Evolutionary conservation across 2,113 vertebrate species (phyloP).

Genomic region (rat (Rattus norvegicus)): GRCr8 NC_086031.1:49188001-49188500

Average conservation of each 20-base stretch:
- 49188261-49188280: too few relatives aligned
- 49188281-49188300: too few relatives aligned
- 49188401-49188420: too few relatives aligned
- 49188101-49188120: not conserved
- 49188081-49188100: not conserved
- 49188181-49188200: not conserved
- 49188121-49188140: not conserved
- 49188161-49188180: not conserved
- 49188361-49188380: not conserved
- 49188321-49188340: not conserved
- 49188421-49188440: too few relatives aligned
- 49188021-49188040: not conserved
- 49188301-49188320: not conserved
- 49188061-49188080: not conserved
- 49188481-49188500: not conserved
- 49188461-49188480: rapidly evolving
- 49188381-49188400: rapidly evolving
- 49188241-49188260: not conserved
- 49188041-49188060: not conserved
- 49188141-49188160: not conserved
- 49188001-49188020: not conserved
- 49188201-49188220: not conserved
- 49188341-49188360: too few relatives aligned
- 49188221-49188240: not conserved
- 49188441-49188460: not conserved